Evolutionary conservation across 2,113 vertebrate genomes (phyloP).

Genomic region (Terrapene triunguis): DNA sequence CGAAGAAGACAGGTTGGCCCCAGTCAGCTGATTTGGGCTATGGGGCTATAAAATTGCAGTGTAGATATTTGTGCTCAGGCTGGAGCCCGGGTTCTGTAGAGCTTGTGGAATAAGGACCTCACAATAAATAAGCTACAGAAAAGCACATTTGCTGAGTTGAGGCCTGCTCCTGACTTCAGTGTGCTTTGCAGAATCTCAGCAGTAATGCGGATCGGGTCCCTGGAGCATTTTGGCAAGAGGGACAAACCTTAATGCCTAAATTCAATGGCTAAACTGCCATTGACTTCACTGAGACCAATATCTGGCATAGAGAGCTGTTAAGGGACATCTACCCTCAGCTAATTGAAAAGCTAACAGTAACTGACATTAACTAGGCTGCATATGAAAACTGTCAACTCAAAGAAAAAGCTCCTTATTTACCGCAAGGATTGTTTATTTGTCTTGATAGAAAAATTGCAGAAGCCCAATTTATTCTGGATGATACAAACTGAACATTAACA

Average conservation of each 20-base stretch:
- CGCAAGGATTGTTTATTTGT: background rate
- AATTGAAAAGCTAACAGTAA: background rate
- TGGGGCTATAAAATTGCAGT: no score
- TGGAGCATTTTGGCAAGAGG: background rate
- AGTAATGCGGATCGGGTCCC: background rate
- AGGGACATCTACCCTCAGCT: background rate
- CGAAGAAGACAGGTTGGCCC: background rate
- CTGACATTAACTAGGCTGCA: background rate
- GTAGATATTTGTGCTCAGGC: background rate
- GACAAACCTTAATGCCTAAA: background rate
- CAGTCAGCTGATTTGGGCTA: background rate
- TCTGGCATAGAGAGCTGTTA: background rate
- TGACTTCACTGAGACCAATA: background rate
- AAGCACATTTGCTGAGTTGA: background rate
- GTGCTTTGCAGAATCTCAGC: background rate
- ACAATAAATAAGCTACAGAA: background rate
- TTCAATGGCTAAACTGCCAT: background rate
- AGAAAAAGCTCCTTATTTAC: background rate
- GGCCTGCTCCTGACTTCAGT: background rate
- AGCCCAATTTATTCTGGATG: background rate
- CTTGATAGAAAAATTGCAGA: background rate
- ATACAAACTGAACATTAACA: background rate
- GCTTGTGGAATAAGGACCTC: background rate
- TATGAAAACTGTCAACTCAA: background rate
- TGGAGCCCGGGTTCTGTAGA: background rate